A percentile compares a stretch with the other conserved stretches of the same genome.
phyloP scores from a whole-genome alignment of 2,797 vertebrate genomes.

The Thalassophryne amazonica region DNA sequence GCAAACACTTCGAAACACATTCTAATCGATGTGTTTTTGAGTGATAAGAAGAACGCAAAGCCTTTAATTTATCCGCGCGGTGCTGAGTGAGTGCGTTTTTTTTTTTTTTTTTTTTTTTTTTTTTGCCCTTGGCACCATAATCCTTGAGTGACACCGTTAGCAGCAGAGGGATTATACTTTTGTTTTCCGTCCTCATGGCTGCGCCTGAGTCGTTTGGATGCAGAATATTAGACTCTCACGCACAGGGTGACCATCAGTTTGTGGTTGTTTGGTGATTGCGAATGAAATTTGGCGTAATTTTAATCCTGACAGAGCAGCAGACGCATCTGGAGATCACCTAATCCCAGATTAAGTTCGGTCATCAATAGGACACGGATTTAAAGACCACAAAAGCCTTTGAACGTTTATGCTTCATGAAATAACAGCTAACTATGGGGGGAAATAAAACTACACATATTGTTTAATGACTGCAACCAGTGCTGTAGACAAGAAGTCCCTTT shows the following conservation, averaged over 20 bases:
- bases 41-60: constrained; percentile 18
- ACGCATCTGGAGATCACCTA: constrained; percentile 37
- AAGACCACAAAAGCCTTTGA: constrained; percentile 10
- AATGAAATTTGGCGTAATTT: constrained; percentile 6
- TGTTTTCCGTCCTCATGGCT: constrained; percentile 59
- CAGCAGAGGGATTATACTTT: constrained; percentile 71
- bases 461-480: neutral
- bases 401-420: neutral
- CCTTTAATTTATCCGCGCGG: constrained; percentile 57
- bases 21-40: constrained; percentile 17
- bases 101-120: constrained; percentile 60
- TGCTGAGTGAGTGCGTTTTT: constrained; percentile 66
- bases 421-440: too few species aligned
- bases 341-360: constrained; percentile 55
- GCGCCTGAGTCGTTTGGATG: constrained; percentile 52
- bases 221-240: constrained; percentile 10
- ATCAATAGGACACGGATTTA: constrained; percentile 36
- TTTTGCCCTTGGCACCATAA: constrained; percentile 59
- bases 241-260: constrained; percentile 27
- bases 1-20: constrained; percentile 16
- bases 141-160: constrained; percentile 78
- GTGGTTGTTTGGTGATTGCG: constrained; percentile 22
- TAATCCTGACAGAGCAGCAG: constrained; percentile 31
- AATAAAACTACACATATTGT: neutral
- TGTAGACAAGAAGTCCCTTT: too few species aligned